phyloP scores from a whole-genome alignment of 1,140 invertebrate genomes.

The Megathymus violae region DNA sequence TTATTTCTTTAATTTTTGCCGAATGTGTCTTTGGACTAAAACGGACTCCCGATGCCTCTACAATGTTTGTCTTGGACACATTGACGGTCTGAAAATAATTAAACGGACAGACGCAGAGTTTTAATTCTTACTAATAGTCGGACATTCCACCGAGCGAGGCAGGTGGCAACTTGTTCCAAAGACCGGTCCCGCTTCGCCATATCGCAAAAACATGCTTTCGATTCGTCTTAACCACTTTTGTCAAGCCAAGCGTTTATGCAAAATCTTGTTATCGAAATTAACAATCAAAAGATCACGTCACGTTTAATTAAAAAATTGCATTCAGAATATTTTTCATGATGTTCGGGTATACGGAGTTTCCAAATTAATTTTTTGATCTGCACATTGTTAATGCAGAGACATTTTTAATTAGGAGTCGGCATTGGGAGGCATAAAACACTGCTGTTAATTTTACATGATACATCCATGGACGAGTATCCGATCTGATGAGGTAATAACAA shows the following conservation, averaged over 20 bases:
- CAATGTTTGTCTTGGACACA: not conserved
- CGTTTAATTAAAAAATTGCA: constrained; percentile 25
- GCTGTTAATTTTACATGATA: too few relatives aligned
- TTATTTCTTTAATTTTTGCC: too few relatives aligned
- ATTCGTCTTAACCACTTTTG: constrained; percentile 49
- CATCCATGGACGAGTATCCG: too few relatives aligned
- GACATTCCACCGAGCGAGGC: constrained; percentile 58
- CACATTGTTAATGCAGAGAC: too few relatives aligned
- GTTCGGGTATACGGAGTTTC: too few relatives aligned
- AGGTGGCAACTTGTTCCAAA: constrained; percentile 70
- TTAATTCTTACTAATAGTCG: constrained; percentile 52
- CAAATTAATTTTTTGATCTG: too few relatives aligned
- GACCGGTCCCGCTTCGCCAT: constrained; percentile 54
- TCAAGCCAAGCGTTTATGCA: constrained; percentile 44
- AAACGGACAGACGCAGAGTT: constrained; percentile 29
- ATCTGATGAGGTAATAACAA: too few relatives aligned
- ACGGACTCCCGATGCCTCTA: too few relatives aligned
- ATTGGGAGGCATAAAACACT: too few relatives aligned
- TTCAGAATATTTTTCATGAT: too few relatives aligned
- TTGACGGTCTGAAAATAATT: constrained; percentile 21
- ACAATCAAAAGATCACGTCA: not conserved
- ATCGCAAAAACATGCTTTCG: constrained; percentile 58
- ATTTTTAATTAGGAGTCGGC: too few relatives aligned
- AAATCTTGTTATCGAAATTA: constrained; percentile 32
- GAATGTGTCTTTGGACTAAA: too few relatives aligned